Conservation (phyloP, 2,113 vertebrate species). For the Ageneiosus marmoratus region DNA sequence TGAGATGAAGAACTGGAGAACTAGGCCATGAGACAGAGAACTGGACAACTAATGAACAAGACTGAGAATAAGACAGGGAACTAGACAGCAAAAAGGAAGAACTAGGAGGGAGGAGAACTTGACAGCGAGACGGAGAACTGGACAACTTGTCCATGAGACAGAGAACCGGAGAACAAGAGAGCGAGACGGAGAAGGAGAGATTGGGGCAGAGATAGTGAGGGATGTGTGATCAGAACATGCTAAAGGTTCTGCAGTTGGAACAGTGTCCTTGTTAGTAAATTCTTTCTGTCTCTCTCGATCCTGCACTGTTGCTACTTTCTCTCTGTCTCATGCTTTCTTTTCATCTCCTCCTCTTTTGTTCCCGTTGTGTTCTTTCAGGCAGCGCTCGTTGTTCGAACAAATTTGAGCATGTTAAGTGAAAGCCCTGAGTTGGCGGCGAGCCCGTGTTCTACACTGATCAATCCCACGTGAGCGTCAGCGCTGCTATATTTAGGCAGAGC, state of each 20-base stretch:
- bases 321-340: constrained; percentile 31
- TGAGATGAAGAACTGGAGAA: too few relatives aligned
- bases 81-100: not conserved
- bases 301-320: not conserved
- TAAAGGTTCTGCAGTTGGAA: constrained; percentile 19
- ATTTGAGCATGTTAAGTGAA: constrained; percentile 66
- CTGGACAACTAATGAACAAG: too few relatives aligned
- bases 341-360: constrained; percentile 20
- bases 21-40: too few relatives aligned
- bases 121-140: not conserved
- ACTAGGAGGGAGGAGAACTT: too few relatives aligned
- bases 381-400: constrained; percentile 68
- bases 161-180: too few relatives aligned
- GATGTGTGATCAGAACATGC: not conserved
- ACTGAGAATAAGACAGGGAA: too few relatives aligned
- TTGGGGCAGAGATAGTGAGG: not conserved
- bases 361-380: constrained; percentile 55
- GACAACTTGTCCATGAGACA: too few relatives aligned
- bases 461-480: constrained; percentile 61
- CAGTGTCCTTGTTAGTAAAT: constrained; percentile 30
- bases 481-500: constrained; percentile 64
- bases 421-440: constrained; percentile 62
- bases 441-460: constrained; percentile 71
- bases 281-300: not conserved
- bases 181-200: too few relatives aligned